Evolutionary conservation across 2,113 vertebrate genomes (phyloP).

Genomic region (Cynoglossus semilaevis): DNA sequence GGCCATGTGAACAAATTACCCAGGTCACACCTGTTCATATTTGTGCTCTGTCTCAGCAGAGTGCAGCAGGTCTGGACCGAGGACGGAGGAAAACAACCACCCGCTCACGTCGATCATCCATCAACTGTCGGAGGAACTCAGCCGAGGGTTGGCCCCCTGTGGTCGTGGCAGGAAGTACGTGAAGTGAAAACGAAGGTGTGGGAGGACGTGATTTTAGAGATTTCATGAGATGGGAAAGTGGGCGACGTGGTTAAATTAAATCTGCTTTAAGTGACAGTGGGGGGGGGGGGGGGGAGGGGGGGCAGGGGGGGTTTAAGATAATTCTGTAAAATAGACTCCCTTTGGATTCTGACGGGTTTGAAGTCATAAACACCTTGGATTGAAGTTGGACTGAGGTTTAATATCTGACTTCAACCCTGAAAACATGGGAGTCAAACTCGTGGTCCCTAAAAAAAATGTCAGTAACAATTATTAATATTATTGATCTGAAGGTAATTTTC

Average conservation of each 20-base stretch:
- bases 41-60: conserved; percentile 58
- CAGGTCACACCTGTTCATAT: conserved; percentile 50
- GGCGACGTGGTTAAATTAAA: not conserved
- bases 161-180: not conserved
- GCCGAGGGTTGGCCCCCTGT: conserved; percentile 12
- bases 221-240: not conserved
- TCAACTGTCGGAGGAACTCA: conserved; percentile 33
- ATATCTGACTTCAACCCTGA: too few relatives aligned
- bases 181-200: not conserved
- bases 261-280: not conserved
- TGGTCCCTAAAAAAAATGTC: too few relatives aligned
- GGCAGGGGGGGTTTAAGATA: too few relatives aligned
- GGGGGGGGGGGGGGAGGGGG: too few relatives aligned
- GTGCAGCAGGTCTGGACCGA: conserved; percentile 44
- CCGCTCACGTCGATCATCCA: conserved; percentile 39
- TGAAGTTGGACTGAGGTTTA: too few relatives aligned
- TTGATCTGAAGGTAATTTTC: too few relatives aligned
- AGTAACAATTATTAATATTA: too few relatives aligned
- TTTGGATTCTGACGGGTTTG: too few relatives aligned
- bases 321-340: too few relatives aligned
- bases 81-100: conserved; percentile 36
- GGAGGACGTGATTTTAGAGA: not conserved
- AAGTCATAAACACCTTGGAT: too few relatives aligned
- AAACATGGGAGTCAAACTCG: too few relatives aligned
- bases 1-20: conserved; percentile 60